Base-by-base conservation (phyloP, 1,140 invertebrate genomes). In the Drosophila ananassae region DNA sequence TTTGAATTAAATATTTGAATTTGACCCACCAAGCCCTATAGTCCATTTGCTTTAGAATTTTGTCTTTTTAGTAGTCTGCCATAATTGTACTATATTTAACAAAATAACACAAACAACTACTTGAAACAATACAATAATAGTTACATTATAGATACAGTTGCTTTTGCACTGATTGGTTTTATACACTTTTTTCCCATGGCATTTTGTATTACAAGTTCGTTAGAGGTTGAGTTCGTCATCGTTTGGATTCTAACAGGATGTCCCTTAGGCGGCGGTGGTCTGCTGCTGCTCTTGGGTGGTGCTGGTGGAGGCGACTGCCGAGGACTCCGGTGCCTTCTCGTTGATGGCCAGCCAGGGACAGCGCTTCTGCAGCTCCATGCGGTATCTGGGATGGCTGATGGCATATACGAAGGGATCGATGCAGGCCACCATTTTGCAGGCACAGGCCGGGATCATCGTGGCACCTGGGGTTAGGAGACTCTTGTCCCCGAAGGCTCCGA, bases 351-450 rank as follows among this genome's bases (percentile, higher is more conserved):
- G 89, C 94, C 94, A 95, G 22, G 94, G 94, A 25, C 95, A 84
- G 48, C 93, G 92, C 67, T 95, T 95, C 71, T 94, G 93, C 22
- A 95, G 91, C 78, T 95, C 94, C 64, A 94, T 68, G 67, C 94
- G 95, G 93, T 97, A 98, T 93, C 94, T 95, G n/a, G 97, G 97
- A 93, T 98, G 97, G 89, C 96, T 97, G 62, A 97, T 97, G 9
- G 96, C 97, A 82, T 97, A 97, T 3, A 97, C 95, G 84, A 96
- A 97, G 0, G 97, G 97, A 92, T 98, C 97, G 55, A 98, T 93
- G 92, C 96, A 97, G 22, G 97, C 96, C 1, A 97, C 96, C 44
- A 94, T 93, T 93, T 98, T 98, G 91, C 96, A 97, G 13, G 95
- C 93, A 53, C 95, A 95, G 1, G 97, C 97, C 22, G 97, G 97